Conservation (phyloP, 2,797 vertebrate species). For the Ptychobarbus kaznakovi region DNA sequence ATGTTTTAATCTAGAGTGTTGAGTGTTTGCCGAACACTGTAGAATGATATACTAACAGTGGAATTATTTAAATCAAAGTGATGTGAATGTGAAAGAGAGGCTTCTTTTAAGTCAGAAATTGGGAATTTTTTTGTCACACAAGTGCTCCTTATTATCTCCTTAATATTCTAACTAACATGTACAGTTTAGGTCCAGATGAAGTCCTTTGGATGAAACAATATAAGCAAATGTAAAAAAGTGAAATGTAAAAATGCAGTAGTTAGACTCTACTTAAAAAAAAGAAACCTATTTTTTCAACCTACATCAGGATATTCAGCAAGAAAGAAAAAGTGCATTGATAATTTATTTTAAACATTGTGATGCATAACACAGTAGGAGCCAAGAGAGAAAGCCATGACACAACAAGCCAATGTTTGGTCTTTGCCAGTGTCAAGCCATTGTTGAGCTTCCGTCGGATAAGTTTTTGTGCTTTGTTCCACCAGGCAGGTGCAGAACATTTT, state of each 20-base stretch:
- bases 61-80: conserved; percentile 5
- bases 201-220: background rate
- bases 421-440: background rate
- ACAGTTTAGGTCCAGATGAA: background rate
- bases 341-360: background rate
- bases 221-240: background rate
- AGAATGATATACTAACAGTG: conserved; percentile 17
- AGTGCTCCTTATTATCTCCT: background rate
- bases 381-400: background rate
- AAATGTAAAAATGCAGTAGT: background rate
- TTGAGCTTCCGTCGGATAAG: background rate
- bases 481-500: background rate
- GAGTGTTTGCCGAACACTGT: conserved; percentile 32
- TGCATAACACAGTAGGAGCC: background rate
- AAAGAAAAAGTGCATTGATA: background rate
- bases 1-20: conserved; percentile 51
- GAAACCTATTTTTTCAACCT: background rate
- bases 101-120: background rate
- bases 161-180: background rate
- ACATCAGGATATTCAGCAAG: background rate
- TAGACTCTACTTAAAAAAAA: background rate
- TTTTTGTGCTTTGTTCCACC: background rate
- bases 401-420: background rate
- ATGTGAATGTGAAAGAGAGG: background rate
- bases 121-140: no score